Base-by-base conservation (phyloP, 2,888 invertebrate genomes). In the Agrotis segetum region DNA sequence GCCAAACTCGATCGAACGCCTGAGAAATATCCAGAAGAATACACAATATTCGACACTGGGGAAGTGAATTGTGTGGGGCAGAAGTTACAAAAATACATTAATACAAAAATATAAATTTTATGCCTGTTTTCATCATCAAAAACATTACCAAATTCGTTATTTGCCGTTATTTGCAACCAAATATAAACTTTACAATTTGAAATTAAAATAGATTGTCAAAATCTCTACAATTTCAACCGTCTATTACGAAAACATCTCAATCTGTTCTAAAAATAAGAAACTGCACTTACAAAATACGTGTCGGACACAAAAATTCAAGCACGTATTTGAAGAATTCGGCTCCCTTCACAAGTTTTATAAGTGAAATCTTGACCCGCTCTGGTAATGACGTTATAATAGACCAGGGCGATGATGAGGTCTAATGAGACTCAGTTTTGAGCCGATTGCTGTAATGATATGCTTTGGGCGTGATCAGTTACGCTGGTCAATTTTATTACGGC, bases 321-420 rank as follows among this genome's bases (percentile, higher is more conserved):
- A 83, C 81, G 81, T 83, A 71, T 69, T 65, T 68, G 34, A 63
- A 67, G 50, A 81, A 77, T 81, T 81, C 77, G 53, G 67, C 47
- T 67, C 71, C 74, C 68, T 68, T 69, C 58, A 70, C 67, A 72
- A 71, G 63, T 65, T 77, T 40, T 71, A 21, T 81, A 79, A 79
- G 79, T 82, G 85, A 84, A 82, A 79, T 82, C 70, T 71, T 80
- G 81, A 67, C 58, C 75, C 46, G 73, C 56, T 68, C 53, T 56
- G 11, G 66, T 85, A 83, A 84, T 70, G 81, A 83, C 74, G 74
- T 84, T 83, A 83, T 84, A 85, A 84, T 84, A 81, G 76, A 63
- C 46, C 59, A 67, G 49, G 59, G 74, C 77, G 74, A 46, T 77
- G 71, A 80, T 74, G 74, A 73, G 49, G 21, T 68, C 85, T 81